Base-by-base conservation (phyloP, 2,797 vertebrate genomes). In the Argya squamiceps region DNA sequence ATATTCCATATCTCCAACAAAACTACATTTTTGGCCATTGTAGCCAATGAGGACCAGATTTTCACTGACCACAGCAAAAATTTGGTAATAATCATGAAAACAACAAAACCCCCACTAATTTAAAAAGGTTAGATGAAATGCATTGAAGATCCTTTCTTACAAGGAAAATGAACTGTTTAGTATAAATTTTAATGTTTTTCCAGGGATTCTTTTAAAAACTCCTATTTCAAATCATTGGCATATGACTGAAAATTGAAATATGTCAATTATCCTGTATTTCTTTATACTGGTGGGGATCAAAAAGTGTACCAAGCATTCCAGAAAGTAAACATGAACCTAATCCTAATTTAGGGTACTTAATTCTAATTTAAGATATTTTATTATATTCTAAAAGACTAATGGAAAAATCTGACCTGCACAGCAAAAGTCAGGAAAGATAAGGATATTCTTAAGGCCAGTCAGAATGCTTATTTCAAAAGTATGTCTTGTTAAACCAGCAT, bases 91-190 rank as follows among this genome's bases (percentile, higher is more conserved):
- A 78, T 39, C 29, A 73, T 7, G 10, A 75, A 60, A 94, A 50
- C 10, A 88, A 16, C 4, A 70, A 65, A 11, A 64, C 37, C 1
- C 0, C 8, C 5, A 1, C 2, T 11, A 14, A 36, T 41, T 76
- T 36, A 0, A 69, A 77, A 84, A 77, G 34, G 2, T 22, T 44
- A 56, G 37, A 15, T 55, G 14, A 93, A 84, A 74, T 41, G 17
- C 4, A 52, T 39, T 44, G 26, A 69, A 76, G 19, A 63, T 12
- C 4, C 19, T 81, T 81, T 64, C 16, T 88, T 59, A 76, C 10
- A 58, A 41, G 5, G 12, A 64, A 91, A 86, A 56, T 32, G 24
- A 88, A 89, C 12, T 1, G 15, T 60, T 74, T 64, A 36, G 43
- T 46, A 73, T 15, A 75, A 64, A 36, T 59, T 9, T 27, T 16